Evolutionary conservation across 1,140 invertebrate genomes (phyloP).

Genomic region (Papilio glaucus): DNA sequence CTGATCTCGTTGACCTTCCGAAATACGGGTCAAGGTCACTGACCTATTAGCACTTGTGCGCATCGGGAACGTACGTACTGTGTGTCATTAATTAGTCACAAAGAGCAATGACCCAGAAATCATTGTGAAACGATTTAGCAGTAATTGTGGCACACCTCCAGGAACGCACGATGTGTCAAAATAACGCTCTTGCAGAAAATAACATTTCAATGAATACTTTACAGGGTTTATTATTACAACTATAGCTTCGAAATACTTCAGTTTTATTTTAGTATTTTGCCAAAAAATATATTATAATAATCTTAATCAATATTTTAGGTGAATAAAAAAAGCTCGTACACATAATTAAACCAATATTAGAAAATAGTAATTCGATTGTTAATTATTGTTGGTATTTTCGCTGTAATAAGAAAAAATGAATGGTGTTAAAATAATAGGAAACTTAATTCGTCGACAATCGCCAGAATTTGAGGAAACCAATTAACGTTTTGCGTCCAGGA

Average conservation of each 20-base stretch:
- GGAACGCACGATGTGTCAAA: slow-evolving; percentile 7
- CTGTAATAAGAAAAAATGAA: neutral
- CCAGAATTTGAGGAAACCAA: neutral
- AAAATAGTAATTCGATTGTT: neutral
- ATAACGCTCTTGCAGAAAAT: neutral
- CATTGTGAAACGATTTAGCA: slow-evolving; percentile 29
- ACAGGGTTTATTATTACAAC: neutral
- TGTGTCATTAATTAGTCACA: slow-evolving; percentile 37
- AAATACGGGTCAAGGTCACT: slow-evolving; percentile 45
- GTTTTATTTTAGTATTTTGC: neutral
- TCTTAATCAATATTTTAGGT: neutral
- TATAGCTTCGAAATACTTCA: neutral
- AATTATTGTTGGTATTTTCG: neutral
- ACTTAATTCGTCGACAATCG: neutral
- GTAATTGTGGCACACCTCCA: slow-evolving; percentile 28
- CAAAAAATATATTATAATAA: neutral
- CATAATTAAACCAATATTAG: neutral
- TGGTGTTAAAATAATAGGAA: neutral
- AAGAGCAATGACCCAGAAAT: slow-evolving; percentile 35
- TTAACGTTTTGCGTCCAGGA: neutral
- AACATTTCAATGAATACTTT: neutral
- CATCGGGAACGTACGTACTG: slow-evolving; percentile 7
- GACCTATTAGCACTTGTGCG: slow-evolving; percentile 41
- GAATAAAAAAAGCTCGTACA: neutral
- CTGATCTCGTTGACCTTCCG: slow-evolving; percentile 30